phyloP scores from a whole-genome alignment of 2,113 vertebrate species.

The Helogale parvula region DNA sequence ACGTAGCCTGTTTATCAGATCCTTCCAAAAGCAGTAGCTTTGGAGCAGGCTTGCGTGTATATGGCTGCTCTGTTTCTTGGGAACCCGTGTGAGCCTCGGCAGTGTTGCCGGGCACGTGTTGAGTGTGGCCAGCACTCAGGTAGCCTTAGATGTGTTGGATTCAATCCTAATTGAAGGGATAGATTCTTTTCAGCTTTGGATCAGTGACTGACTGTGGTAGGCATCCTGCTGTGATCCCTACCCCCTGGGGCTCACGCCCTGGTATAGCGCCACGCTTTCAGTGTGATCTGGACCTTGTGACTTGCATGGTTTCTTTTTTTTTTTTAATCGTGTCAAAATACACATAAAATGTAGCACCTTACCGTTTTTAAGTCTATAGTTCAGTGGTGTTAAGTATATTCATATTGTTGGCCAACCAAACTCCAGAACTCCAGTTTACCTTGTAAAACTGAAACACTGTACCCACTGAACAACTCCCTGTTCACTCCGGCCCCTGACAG shows the following conservation, averaged over 20 bases:
- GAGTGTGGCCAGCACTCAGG: neutral
- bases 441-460: neutral
- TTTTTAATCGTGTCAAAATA: neutral
- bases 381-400: neutral
- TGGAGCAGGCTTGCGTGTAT: neutral
- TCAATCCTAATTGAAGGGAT: neutral
- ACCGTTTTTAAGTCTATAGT: neutral
- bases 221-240: neutral
- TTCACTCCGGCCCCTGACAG: neutral
- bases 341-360: neutral
- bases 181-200: neutral
- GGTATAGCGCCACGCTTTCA: neutral
- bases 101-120: rapidly evolving
- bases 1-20: neutral
- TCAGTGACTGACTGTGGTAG: neutral
- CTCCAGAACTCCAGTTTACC: neutral
- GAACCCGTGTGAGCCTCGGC: neutral
- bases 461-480: neutral
- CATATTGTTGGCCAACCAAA: neutral
- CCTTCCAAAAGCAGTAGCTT: neutral
- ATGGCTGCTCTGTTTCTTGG: neutral
- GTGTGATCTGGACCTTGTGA: neutral
- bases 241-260: neutral
- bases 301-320: neutral
- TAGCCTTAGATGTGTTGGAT: neutral